Evolutionary conservation across 2,113 vertebrate genomes (phyloP), one percentile per base, ranked within the genome.

Genomic region (Grantiella picta): DNA sequence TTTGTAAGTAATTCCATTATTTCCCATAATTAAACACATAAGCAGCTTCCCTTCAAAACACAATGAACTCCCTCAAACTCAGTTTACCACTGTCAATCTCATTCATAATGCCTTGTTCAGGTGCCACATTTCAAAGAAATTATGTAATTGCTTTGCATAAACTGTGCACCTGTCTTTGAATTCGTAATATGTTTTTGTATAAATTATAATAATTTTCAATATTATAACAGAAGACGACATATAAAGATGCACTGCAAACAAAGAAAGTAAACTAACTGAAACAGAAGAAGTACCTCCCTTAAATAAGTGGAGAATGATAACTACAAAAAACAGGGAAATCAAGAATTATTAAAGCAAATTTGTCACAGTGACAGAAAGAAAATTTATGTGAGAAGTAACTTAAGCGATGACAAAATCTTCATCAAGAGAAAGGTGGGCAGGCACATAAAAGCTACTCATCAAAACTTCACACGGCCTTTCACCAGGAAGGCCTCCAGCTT

Each of bases 181-280:
- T 90, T 90, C 54, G 65, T 42, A 68, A 73, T 75, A 53, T 27
- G 12, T 4, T 94, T 92, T 49, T 23, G 18, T 86, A 77, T 81
- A 94, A 95, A 56, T 59, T 28, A 86, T 63, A 89, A 78, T 84
- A 86, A 88, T 90, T 95, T 68, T 50, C 71, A 89, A 50, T 61
- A 75, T 33, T 33, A 24, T 33, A 76, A 47, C 20, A 35, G 61
- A 91, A 80, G 53, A 84, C 84, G 15, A 11, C 29, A 60, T 31
- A 53, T 44, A 94, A 95, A 96, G 44, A 36, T 50, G 9, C 87
- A 88, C 36, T 57, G 28, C 31, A 89, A 91, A 72, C n/a, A 82
- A 4, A 68, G 57, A 69, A 79, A 65, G 49, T 63, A 60, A 91
- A 75, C 56, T 89, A 53, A 90, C 11, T 64, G 82, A 76, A 82